A percentile compares a stretch with the other conserved stretches of the same genome.
Conservation (phyloP, 2,888 invertebrate species). For the Deilephila porcellus region DNA sequence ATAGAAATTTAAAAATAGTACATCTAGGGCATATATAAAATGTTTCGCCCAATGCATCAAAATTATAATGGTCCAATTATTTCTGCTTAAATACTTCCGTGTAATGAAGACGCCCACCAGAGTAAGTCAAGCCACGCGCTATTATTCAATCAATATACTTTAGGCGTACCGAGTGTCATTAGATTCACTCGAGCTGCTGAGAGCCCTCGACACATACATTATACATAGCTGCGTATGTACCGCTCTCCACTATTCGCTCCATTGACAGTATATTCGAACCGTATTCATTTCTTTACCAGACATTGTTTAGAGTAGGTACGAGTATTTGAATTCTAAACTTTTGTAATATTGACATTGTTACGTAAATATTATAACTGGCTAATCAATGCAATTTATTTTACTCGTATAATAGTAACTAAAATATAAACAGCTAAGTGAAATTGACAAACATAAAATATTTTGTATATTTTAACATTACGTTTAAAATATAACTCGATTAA, state of each 20-base stretch:
- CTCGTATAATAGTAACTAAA: too few species aligned
- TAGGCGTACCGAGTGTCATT: constrained; percentile 16
- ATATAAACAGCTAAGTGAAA: too few species aligned
- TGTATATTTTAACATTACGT: too few species aligned
- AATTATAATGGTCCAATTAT: neutral
- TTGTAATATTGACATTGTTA: too few species aligned
- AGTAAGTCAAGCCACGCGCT: neutral
- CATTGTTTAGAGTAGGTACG: neutral
- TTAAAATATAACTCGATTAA: too few species aligned
- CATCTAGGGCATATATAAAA: too few species aligned
- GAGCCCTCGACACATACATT: neutral
- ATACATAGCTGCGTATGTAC: constrained; percentile 5
- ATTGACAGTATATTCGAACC: neutral
- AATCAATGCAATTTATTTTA: too few species aligned
- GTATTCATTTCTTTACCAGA: neutral
- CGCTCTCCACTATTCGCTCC: neutral
- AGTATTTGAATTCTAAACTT: too few species aligned
- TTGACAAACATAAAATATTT: too few species aligned
- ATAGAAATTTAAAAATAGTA: too few species aligned
- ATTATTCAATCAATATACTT: constrained; percentile 21
- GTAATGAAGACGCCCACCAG: neutral
- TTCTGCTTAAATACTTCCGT: neutral
- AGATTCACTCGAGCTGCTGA: constrained; percentile 20
- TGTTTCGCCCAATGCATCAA: too few species aligned
- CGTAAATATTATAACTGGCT: too few species aligned